Base-by-base conservation (phyloP, 2,888 invertebrate genomes). In the Agrypnus murinus region DNA sequence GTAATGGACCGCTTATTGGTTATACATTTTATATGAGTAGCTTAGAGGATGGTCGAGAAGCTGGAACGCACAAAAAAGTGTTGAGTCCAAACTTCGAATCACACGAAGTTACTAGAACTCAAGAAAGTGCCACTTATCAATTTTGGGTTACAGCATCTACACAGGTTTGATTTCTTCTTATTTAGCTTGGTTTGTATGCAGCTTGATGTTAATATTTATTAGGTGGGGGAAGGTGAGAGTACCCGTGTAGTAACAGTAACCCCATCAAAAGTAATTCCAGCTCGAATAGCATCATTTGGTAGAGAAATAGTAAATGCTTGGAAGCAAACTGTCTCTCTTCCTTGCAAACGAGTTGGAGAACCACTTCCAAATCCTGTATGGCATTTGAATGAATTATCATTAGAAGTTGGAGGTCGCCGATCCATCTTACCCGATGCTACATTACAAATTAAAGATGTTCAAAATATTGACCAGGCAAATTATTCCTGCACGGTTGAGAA, bases 401-500 rank as follows among this genome's bases (percentile, higher is more conserved):
- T 95, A 76, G 94, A 94, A 81, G 91, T 92, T 1, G 92, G 91
- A 34, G 84, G 92, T 53, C 85, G 92, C 72, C 88, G 92, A 83
- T 90, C 91, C 74, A 88, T 93, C 69, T 87, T 90, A 65, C 86
- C 87, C 78, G 91, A 95, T 78, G 94, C 94, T 0, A 93, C 94
- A 0, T 86, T 95, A 19, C 89, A 92, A 58, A 92, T 95, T 73
- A 90, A 92, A 84, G 94, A 92, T 75, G 87, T 93, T 3, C 94
- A 95, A 82, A 92, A 92, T 76, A 90, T 91, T 17, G 96, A 97
- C 84, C 93, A 93, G 77, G 96, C 95, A 10, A 96, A 96, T 86
- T 97, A 96, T 85, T 95, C 95, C 0, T 97, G 97, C 82, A 87
- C 89, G 36, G 95, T 95, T 0, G 94, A 95, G 81, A 97, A 97